phyloP scores from a whole-genome alignment of 2,888 invertebrate genomes.

The Ecdyonurus torrentis region DNA sequence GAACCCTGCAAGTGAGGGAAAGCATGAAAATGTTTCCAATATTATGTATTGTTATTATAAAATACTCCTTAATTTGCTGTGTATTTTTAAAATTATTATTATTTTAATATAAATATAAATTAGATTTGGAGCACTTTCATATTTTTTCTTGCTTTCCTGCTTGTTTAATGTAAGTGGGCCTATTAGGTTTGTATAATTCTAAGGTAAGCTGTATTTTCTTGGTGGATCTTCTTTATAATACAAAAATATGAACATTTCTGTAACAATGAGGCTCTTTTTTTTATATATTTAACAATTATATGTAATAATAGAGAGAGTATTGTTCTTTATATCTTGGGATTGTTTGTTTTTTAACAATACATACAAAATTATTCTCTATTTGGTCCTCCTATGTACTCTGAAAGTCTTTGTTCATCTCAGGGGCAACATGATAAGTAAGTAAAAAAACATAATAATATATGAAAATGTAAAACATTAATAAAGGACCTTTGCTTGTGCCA shows the following conservation, averaged over 20 bases:
- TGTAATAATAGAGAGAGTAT: not conserved
- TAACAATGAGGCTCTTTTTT: too few relatives aligned
- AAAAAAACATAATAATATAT: too few relatives aligned
- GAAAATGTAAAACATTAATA: too few relatives aligned
- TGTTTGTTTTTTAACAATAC: too few relatives aligned
- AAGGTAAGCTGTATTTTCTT: not conserved
- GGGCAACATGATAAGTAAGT: not conserved
- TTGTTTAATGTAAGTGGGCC: not conserved
- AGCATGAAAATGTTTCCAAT: not conserved
- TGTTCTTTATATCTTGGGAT: not conserved
- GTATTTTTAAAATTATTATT: not conserved
- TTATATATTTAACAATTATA: not conserved
- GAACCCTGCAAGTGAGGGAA: not conserved
- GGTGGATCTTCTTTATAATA: not conserved
- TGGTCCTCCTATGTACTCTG: not conserved
- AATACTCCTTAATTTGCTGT: not conserved
- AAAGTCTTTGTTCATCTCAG: not conserved
- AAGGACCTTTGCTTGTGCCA: too few relatives aligned
- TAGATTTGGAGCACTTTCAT: too few relatives aligned
- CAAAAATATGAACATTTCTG: too few relatives aligned
- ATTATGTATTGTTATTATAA: not conserved
- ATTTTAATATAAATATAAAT: too few relatives aligned
- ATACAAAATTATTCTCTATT: not conserved
- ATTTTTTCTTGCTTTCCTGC: not conserved
- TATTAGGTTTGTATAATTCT: not conserved